phyloP scores from a whole-genome alignment of 2,797 vertebrate genomes.

The Mormyrus proboscirostris region DNA sequence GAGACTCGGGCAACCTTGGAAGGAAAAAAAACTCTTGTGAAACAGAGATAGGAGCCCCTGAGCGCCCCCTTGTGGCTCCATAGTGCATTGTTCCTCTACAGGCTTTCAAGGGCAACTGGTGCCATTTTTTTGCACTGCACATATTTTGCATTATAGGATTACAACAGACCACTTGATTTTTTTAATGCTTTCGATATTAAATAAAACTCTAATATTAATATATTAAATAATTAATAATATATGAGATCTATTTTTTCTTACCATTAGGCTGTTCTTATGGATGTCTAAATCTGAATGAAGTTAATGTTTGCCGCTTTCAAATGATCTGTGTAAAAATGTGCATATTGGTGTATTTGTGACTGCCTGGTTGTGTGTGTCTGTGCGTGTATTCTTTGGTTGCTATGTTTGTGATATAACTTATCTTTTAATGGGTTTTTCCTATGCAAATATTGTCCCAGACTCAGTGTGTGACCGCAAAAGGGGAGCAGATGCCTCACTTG shows the following conservation, averaged over 20 bases:
- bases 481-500: slow-evolving; percentile 21
- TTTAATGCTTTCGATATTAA: background rate
- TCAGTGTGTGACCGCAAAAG: slow-evolving; percentile 6
- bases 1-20: background rate
- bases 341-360: background rate
- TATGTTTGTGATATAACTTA: background rate
- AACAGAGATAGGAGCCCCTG: background rate
- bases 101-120: background rate
- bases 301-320: background rate
- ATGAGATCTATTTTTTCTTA: background rate
- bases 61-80: slow-evolving; percentile 12
- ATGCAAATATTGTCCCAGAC: background rate
- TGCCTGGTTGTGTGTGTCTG: background rate
- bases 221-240: background rate
- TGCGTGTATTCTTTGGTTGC: background rate
- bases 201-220: background rate
- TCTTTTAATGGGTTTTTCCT: background rate
- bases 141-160: background rate
- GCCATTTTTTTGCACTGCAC: background rate
- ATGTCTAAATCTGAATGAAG: background rate
- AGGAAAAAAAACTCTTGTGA: background rate
- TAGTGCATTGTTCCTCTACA: background rate
- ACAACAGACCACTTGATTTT: background rate
- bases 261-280: background rate
- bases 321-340: background rate